Conservation (phyloP, 2,888 invertebrate species). For the Choristoneura rosaceana region DNA sequence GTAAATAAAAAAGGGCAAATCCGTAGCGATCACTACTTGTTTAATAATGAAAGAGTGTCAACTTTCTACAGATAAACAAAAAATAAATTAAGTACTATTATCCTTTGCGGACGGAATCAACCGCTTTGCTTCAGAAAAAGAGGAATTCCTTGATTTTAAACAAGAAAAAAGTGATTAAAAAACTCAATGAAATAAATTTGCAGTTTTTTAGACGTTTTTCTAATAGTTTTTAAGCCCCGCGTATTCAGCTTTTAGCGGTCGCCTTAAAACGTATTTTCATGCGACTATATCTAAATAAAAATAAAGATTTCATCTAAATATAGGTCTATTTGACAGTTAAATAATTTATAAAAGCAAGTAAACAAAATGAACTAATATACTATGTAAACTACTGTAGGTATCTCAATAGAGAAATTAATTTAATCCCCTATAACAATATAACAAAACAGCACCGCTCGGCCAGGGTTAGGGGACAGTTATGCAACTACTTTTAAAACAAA, state of each 20-base stretch:
- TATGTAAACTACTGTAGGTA: constrained; percentile 22
- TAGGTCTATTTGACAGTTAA: constrained; percentile 35
- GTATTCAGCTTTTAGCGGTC: not conserved
- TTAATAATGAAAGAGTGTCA: not conserved
- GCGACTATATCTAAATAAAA: constrained; percentile 24
- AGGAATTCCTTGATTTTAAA: not conserved
- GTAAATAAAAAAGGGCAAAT: not conserved
- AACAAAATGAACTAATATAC: constrained; percentile 32
- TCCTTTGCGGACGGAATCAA: not conserved
- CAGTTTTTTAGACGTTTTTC: not conserved
- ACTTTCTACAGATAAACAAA: not conserved
- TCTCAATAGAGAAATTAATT: constrained; percentile 39
- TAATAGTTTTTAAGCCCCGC: not conserved
- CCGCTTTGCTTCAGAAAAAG: not conserved
- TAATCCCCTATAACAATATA: constrained; percentile 39
- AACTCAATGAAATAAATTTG: not conserved
- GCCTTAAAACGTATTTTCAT: constrained; percentile 3
- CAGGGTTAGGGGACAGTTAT: constrained; percentile 37
- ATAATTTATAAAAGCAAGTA: constrained; percentile 39
- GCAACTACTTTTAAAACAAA: constrained; percentile 58
- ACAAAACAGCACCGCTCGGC: constrained; percentile 35
- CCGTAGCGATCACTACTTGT: not conserved
- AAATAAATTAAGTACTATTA: constrained; percentile 1
- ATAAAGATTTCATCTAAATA: constrained; percentile 35
- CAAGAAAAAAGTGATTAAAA: not conserved